These are phyloP conservation scores for Virgularia gustaviana DNA, from an alignment of 92 coral and sea anemone species.

Conservation along the genomic window DNA sequence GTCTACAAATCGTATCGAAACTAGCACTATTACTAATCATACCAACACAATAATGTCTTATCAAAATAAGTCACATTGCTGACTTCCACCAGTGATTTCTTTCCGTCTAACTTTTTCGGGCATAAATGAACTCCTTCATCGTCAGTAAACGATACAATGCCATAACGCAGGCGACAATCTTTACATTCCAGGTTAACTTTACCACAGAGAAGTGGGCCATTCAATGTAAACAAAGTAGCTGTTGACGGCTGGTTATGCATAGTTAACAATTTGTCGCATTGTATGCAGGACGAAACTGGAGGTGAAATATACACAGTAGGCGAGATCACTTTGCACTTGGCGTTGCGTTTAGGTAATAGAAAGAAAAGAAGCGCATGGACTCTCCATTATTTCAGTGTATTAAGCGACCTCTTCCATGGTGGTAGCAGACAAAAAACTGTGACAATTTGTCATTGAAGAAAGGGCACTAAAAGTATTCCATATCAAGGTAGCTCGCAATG, in stretches of 20 bases:
- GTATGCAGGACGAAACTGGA: slow-evolving; percentile 27
- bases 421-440: too few relatives aligned
- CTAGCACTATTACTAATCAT: not conserved
- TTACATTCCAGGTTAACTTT: slow-evolving; percentile 47
- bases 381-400: not conserved
- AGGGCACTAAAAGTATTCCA: not conserved
- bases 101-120: not conserved
- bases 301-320: slow-evolving; percentile 34
- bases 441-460: not conserved
- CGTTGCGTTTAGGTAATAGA: not conserved
- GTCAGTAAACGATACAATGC: slow-evolving; percentile 29
- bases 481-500: not conserved
- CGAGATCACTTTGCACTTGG: not conserved
- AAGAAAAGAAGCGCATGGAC: not conserved
- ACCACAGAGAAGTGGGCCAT: slow-evolving; percentile 44
- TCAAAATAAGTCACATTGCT: not conserved
- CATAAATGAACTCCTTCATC: slow-evolving; percentile 35
- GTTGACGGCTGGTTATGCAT: slow-evolving; percentile 47
- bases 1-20: slow-evolving; percentile 7
- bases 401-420: not conserved
- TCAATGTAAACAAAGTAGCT: slow-evolving; percentile 31
- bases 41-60: not conserved
- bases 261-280: slow-evolving; percentile 19
- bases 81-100: not conserved
- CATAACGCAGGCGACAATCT: slow-evolving; percentile 33